A percentile compares a stretch with the other conserved stretches of the same genome.
phyloP scores from a whole-genome alignment of 53 echinoderm and acorn worm genomes.

The Zoroaster sp. region DNA sequence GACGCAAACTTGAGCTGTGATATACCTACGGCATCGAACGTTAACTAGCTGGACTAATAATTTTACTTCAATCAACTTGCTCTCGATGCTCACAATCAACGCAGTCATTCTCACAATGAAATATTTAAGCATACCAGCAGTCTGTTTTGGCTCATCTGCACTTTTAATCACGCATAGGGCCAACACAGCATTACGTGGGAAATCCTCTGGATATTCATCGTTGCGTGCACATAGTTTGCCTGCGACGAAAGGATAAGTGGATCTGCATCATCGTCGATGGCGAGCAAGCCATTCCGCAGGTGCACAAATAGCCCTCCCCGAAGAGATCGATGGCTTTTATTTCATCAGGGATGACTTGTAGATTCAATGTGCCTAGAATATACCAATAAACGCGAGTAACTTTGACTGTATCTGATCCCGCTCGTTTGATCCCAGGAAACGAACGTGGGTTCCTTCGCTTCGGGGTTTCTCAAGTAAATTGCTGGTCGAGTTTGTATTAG shows the following conservation, averaged over 20 bases:
- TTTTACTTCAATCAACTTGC: too few relatives aligned
- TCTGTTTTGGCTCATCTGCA: neutral
- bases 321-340: neutral
- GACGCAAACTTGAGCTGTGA: too few relatives aligned
- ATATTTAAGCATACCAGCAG: too few relatives aligned
- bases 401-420: neutral
- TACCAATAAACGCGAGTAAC: too few relatives aligned
- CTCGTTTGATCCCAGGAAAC: neutral
- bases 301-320: neutral
- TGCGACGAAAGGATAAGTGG: neutral
- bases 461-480: too few relatives aligned
- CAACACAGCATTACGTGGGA: neutral
- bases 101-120: too few relatives aligned
- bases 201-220: neutral
- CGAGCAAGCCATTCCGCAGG: neutral
- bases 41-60: too few relatives aligned
- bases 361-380: neutral
- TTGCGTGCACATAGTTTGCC: neutral
- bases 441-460: too few relatives aligned
- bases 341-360: neutral
- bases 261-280: neutral
- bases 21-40: too few relatives aligned
- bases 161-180: neutral
- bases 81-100: too few relatives aligned
- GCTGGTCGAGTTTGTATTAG: too few relatives aligned